Conservation (phyloP, 2,888 invertebrate species). For the Orchestes rusci region DNA sequence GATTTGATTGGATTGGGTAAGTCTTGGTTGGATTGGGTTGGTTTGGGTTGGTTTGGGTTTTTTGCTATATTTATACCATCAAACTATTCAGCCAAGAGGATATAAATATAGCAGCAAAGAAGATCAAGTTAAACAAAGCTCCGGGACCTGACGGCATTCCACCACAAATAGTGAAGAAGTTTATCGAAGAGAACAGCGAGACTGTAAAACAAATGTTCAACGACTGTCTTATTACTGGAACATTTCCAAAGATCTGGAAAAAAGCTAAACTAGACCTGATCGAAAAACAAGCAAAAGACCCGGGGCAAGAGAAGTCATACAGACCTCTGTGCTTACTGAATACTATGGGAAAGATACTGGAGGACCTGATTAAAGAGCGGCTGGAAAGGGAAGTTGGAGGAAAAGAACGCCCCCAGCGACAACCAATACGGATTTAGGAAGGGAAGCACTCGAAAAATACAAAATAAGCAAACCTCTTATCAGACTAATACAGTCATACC, state of each 20-base stretch:
- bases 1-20: too few species aligned
- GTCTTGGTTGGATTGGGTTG: too few species aligned
- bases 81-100: too few species aligned
- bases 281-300: background rate
- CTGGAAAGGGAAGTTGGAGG: background rate
- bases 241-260: background rate
- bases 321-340: background rate
- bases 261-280: background rate
- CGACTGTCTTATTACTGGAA: background rate
- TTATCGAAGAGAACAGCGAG: background rate
- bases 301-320: background rate
- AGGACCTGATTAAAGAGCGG: background rate
- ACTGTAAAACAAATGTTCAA: background rate
- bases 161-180: background rate
- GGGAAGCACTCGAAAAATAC: background rate
- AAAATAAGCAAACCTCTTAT: background rate
- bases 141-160: background rate
- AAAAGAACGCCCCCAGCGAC: background rate
- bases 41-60: too few species aligned
- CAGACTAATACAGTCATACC: background rate
- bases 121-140: background rate
- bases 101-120: background rate
- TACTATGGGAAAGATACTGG: background rate
- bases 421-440: slow-evolving; percentile 1
- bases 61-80: too few species aligned